Evolutionary conservation across 2,797 vertebrate genomes (phyloP), one percentile per base, ranked within the genome.

Genomic region (Sciurus vulgaris): DNA sequence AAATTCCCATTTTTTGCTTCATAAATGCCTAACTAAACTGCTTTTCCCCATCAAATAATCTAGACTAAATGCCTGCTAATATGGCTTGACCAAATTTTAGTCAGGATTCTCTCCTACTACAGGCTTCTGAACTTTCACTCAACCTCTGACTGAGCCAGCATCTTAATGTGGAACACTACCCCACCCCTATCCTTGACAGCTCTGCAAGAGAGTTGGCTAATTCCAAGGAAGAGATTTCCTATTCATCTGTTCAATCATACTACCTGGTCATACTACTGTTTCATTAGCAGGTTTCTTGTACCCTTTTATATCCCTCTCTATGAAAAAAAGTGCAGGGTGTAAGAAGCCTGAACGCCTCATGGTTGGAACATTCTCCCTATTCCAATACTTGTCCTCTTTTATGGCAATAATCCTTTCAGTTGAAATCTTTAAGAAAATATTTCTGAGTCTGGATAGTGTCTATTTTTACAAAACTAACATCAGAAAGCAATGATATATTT

Each of bases 381-480:
- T 79, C 11, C 47, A 74, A 81, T 30, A 73, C 22, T 73, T 15
- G 63, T 47, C 3, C 9, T 73, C 6, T 59, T 41, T 26, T 65
- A 30, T 35, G 4, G n/a, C 24, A 61, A 78, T n/a, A 79, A 63
- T 51, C 4, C 30, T 51, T 90, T 79, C 26, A 7, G 20, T 28
- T 78, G 33, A 69, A 59, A 10, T 47, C 1, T 59, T 56, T 54
- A 38, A 38, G 38, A 38, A 38, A 38, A 38, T 2, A 38, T 38
- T 38, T 12, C 22, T 56, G 61, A 35, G 20, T 30, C 38, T 54
- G 51, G 7, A 11, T 33, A 24, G 38, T 63, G 47, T 49, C 49
- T 47, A 35, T 72, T 74, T 88, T 67, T 30, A 76, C 78, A 83
- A 56, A 88, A 56, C 7, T 84, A 76, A 84, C 54, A 93, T 93